Percentiles rank a stretch among this genome's conserved stretches.
These are phyloP conservation scores for Cyclophora punctaria DNA, from an alignment of 2,888 invertebrate species.

Conservation along the genomic window DNA sequence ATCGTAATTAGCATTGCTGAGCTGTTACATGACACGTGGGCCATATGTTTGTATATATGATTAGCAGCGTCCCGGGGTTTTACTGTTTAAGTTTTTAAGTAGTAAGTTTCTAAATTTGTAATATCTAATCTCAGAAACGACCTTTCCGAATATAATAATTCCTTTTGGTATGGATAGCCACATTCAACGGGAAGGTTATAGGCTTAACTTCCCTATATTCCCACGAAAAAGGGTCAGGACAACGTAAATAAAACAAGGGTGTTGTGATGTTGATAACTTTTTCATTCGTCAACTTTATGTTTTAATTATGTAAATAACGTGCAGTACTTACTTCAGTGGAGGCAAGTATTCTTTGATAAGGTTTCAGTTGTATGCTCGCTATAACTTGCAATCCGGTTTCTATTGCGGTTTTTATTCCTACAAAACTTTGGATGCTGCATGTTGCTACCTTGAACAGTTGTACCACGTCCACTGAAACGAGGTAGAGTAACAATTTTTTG, in stretches of 20 bases:
- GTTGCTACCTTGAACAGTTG: background rate
- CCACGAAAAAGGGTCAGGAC: background rate
- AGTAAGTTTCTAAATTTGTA: background rate
- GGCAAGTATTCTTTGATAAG: background rate
- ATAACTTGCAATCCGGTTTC: background rate
- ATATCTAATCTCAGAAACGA: background rate
- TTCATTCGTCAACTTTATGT: background rate
- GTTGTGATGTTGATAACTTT: background rate
- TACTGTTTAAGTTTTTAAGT: background rate
- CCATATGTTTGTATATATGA: too few species aligned
- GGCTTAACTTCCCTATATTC: background rate
- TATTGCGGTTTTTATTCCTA: background rate
- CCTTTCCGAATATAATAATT: background rate
- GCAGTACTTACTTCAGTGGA: background rate
- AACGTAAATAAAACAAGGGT: too few species aligned
- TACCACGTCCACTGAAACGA: background rate
- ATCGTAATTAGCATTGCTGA: too few species aligned
- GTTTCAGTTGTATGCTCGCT: background rate
- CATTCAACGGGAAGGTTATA: background rate
- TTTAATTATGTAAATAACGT: background rate
- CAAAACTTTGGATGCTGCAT: background rate
- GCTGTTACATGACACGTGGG: too few species aligned
- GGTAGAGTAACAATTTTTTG: background rate
- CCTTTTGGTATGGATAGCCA: background rate
- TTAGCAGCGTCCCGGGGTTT: background rate